Evolutionary conservation across 2,113 vertebrate species (phyloP), one percentile per base, ranked within the genome.

Genomic region (Elgaria multicarinata): DNA sequence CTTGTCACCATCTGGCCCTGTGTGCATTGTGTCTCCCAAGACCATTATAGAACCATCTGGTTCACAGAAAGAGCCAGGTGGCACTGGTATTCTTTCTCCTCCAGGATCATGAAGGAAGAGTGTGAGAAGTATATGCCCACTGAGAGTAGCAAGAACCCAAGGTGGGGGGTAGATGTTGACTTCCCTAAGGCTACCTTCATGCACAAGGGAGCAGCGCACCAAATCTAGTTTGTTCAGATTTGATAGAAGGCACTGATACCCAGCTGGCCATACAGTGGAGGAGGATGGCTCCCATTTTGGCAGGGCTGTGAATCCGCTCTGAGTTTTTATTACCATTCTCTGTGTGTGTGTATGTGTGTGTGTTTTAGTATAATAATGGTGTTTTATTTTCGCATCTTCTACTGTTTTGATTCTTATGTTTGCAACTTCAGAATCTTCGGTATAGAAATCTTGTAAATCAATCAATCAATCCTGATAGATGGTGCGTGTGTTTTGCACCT

Each of bases 71-170:
- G 64, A 90, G 58, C 33, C 81, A 77, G 67, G 83, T 58, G 81
- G 72, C 58, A 84, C 22, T 62, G 50, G 5, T 74, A 62, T 33
- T 78, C 72, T 90, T 83, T 76, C 78, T 77, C 76, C 83, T 87
- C 50, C 86, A n/a, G 50, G 84, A 26, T 24, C 14, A 64, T 1
- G 75, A 64, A 13, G 16, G 14, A 78, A 53, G 55, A 4, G 14
- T 74, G 39, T 28, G 44, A 72, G 24, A 53, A 87, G 28, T 16
- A 50, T 12, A 87, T 42, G n/a, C 44, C 66, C 58, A 64, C 26
- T 64, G 62, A 3, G 64, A 24, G 50, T 62, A 44, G 26, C 58
- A 33, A 36, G 85, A 39, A 87, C 53, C 67, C 28, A 0, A 0
- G 4, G n/a, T n/a, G n/a, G 1, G 10, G 9, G 16, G 1, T n/a